Conservation (phyloP, 2,888 invertebrate species). For the Papilio gigon region DNA sequence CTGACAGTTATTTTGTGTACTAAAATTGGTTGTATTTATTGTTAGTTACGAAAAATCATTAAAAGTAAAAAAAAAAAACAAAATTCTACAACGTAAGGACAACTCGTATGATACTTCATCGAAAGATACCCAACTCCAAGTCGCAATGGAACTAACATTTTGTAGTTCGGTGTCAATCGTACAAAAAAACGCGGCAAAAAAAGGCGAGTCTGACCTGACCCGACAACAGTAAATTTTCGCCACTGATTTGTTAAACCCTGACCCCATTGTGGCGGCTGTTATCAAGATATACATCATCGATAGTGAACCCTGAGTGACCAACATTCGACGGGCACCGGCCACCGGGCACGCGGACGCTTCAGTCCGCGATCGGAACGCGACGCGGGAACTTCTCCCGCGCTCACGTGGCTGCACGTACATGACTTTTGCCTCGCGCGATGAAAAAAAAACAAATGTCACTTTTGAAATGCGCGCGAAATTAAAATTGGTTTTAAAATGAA, state of each 20-base stretch:
- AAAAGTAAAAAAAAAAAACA: background rate
- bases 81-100: too few species aligned
- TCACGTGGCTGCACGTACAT: conserved; percentile 17
- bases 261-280: conserved; percentile 68
- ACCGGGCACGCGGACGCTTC: conserved; percentile 60
- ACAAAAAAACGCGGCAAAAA: conserved; percentile 5
- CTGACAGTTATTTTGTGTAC: background rate
- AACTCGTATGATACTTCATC: too few species aligned
- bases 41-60: too few species aligned
- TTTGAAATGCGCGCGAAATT: conserved; percentile 37
- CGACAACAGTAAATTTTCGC: conserved; percentile 41
- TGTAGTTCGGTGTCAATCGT: too few species aligned
- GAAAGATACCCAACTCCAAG: too few species aligned
- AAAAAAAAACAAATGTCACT: conserved; percentile 36
- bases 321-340: conserved; percentile 50
- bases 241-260: conserved; percentile 68
- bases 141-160: too few species aligned
- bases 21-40: background rate
- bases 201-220: conserved; percentile 13
- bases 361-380: conserved; percentile 71
- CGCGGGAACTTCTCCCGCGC: conserved; percentile 58
- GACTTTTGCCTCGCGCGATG: conserved; percentile 35
- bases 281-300: conserved; percentile 79
- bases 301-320: conserved; percentile 71
- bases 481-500: conserved; percentile 27